Base-by-base conservation (phyloP, 2,888 invertebrate species). In the Apomyelois bistriatella region DNA sequence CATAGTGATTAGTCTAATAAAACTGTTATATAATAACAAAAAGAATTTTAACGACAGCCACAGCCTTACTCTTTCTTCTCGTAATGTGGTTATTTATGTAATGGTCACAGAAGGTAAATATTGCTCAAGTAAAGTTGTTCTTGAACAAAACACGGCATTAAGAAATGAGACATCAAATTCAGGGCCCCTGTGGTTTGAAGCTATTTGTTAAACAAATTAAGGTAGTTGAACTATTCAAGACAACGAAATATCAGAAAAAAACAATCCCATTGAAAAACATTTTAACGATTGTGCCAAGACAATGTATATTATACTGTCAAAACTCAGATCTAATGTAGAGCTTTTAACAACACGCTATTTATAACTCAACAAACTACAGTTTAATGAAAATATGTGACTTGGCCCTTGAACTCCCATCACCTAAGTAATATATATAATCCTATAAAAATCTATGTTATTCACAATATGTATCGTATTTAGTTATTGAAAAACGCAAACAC, bases 51-150 rank as follows among this genome's bases (percentile, higher is more conserved):
- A 50, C 30, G 30, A 30, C 49, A 16, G 40, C 28, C 10, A n/a
- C 40, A 32, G n/a, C 41, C 49, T 50, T 30, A n/a, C 32, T 40
- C 49, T 40, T 50, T 50, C 40, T 38, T 50, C 15, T 28, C 8
- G 30, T 50, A 50, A 50, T 15, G 13, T 28, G 6, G 49, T 32
- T 15, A 15, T 50, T 50, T 50, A 40, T 50, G 40, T 50, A 50
- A 50, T 32, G 30, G 13, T 48, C 8, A 17, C 37, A 49, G 37
- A 13, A 38, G 9, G 38, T 38, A 49, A 37, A 49, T 41, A 41
- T 50, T 50, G 12, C 49, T 41, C 5, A 22, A 22, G 22, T 50
- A 41, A 41, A 30, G 12, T 28, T 41, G 15, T 40, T 32, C 16
- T 2, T 38, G 15, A 13, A 50, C 30, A 41, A 50, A 47, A 46